A percentile compares a stretch with the other conserved stretches of the same genome.
These are phyloP conservation scores for Osmoderma eremita DNA, from an alignment of 2,888 invertebrate genomes.

Conservation along the genomic window DNA sequence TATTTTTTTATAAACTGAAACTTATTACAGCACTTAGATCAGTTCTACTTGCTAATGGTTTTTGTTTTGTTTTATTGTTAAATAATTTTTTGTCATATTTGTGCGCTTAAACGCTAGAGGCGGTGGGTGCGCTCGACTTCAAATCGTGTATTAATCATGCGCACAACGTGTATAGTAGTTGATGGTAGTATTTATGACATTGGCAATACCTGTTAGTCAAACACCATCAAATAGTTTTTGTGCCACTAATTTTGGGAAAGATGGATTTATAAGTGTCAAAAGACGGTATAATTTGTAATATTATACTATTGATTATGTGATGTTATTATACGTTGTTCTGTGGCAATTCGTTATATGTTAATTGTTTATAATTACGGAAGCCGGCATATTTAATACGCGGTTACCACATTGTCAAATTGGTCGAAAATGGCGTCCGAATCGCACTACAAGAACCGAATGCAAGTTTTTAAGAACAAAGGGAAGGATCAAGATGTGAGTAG, in stretches of 20 bases:
- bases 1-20: too few species aligned
- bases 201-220: constrained; percentile 33
- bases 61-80: too few species aligned
- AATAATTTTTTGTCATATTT: too few species aligned
- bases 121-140: too few species aligned
- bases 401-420: constrained; percentile 54
- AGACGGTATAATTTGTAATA: constrained; percentile 17
- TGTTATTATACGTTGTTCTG: not conserved
- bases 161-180: too few species aligned
- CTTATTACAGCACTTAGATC: too few species aligned
- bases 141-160: not conserved
- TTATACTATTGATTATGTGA: constrained; percentile 29
- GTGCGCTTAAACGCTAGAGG: too few species aligned
- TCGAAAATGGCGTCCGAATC: constrained; percentile 80
- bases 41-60: too few species aligned
- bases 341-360: constrained; percentile 17
- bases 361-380: constrained; percentile 37
- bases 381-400: constrained; percentile 47
- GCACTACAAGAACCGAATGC: constrained; percentile 85
- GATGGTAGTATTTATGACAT: constrained; percentile 26
- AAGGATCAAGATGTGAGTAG: constrained; percentile 98
- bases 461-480: constrained; percentile 98
- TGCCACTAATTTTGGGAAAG: constrained; percentile 1
- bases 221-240: constrained; percentile 7
- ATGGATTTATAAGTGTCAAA: constrained; percentile 29